Base-by-base conservation (phyloP, 23 tunicate species). In the Halocynthia aurantium region DNA sequence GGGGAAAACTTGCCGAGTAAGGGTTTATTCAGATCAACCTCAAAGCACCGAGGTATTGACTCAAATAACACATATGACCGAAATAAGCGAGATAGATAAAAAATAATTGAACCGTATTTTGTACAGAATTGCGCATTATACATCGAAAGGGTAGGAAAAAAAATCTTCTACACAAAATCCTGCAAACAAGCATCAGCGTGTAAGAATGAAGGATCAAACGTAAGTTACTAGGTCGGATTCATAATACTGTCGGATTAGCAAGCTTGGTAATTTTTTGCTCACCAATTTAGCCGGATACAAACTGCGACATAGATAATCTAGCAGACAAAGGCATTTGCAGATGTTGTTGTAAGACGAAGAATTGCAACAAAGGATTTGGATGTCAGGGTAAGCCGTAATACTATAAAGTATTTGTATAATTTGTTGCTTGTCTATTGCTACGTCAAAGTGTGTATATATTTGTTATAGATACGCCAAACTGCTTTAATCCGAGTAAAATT, bases 311-410 rank as follows among this genome's bases (percentile, higher is more conserved):
- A 54, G 56, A 13, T 17, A 65, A 49, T 20, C 31, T 65, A 15
- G 21, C 5, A n/a, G 20, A 54, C 8, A 74, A 74, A 13, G 56
- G 55, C 55, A 64, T 74, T 12, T 74, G 78, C 62, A 53, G 78
- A 74, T 74, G 78, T 54, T 74, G 78, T 56, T 74, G 78, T n/a
- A 20, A 19, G 19, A 51, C 17, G 19, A 15, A 22, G 10, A 64
- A 64, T 7, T 74, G 78, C 31, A 74, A 74, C 55, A 74, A 74
- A 74, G 78, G 56, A 56, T 74, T 64, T 74, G 78, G 78, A 54
- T 74, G 78, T 54, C 13, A 31, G 44, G 44, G 44, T 54, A 15
- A 62, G 65, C 18, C 78, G 78, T 74, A 53, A 74, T 20, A 31
- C 44, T 72, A 10, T 20, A 9, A 44, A 10, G 44, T 67, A 20